Evolutionary conservation across 2,113 vertebrate species (phyloP).

Genomic region (Calyptommatus sinebrachiatus): DNA sequence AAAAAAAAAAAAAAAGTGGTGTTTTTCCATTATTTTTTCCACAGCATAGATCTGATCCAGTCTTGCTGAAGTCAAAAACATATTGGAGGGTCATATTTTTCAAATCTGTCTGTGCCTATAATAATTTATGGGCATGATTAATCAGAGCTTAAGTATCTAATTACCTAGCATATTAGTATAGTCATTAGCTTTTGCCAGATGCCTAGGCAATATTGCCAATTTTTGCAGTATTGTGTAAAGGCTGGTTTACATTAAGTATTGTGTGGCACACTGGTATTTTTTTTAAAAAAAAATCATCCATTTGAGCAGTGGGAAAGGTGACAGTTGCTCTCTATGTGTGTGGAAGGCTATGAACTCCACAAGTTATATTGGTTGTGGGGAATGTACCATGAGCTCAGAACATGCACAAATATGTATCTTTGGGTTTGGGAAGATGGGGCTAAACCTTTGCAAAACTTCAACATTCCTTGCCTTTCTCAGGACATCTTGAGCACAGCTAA

Average conservation of each 20-base stretch:
- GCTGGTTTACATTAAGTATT: neutral
- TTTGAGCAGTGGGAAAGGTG: neutral
- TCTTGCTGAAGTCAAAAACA: slow-evolving; percentile 23
- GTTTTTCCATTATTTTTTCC: slow-evolving; percentile 14
- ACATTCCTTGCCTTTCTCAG: neutral
- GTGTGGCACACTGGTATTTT: neutral
- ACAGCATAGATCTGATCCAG: slow-evolving; percentile 25
- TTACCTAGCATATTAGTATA: slow-evolving; percentile 28
- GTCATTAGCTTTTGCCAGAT: slow-evolving; percentile 24
- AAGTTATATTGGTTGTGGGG: neutral
- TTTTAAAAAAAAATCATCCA: neutral
- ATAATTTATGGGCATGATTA: slow-evolving; percentile 48
- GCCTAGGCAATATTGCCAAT: slow-evolving; percentile 25
- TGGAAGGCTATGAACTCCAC: neutral
- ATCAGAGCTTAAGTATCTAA: slow-evolving; percentile 40
- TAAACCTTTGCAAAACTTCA: neutral
- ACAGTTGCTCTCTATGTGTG: neutral
- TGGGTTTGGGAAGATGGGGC: no score
- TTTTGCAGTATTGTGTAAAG: slow-evolving; percentile 6
- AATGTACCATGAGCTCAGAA: neutral
- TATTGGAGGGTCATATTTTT: slow-evolving; percentile 44
- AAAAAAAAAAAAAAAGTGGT: neutral
- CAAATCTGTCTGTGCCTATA: slow-evolving; percentile 24
- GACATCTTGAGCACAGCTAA: neutral
- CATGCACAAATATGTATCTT: no score